These are phyloP conservation scores for Abrostola triplasia DNA, from an alignment of 2,888 invertebrate genomes.

Conservation along the genomic window DNA sequence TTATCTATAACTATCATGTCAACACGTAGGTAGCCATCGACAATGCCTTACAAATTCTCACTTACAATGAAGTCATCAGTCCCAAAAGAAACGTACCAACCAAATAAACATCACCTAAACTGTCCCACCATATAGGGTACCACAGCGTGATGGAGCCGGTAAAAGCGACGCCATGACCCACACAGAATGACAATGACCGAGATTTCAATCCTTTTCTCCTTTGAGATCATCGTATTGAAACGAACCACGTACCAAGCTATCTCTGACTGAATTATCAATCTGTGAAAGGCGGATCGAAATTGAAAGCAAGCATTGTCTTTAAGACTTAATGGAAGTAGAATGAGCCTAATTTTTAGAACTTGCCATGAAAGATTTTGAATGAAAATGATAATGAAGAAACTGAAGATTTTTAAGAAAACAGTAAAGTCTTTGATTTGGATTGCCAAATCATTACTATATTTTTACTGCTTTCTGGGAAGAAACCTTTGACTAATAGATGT, in stretches of 20 bases:
- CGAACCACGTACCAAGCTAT: constrained; percentile 41
- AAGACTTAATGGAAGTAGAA: neutral
- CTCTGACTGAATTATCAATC: constrained; percentile 40
- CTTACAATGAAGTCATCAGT: constrained; percentile 45
- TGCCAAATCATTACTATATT: too few species aligned
- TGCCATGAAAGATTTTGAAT: neutral
- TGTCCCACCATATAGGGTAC: constrained; percentile 46
- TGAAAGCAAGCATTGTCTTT: neutral
- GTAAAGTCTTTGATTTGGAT: too few species aligned
- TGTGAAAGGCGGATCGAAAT: constrained; percentile 41
- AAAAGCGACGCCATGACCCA: constrained; percentile 52
- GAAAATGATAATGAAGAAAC: neutral
- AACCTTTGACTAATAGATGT: too few species aligned
- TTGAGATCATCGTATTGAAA: constrained; percentile 65
- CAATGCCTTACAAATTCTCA: constrained; percentile 28
- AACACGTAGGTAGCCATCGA: constrained; percentile 3
- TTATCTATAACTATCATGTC: too few species aligned
- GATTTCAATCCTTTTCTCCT: constrained; percentile 62
- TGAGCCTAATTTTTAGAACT: neutral
- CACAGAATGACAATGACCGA: constrained; percentile 62
- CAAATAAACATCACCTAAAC: constrained; percentile 53
- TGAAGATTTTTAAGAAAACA: neutral
- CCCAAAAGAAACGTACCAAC: constrained; percentile 44
- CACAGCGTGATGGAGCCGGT: constrained; percentile 37
- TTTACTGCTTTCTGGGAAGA: too few species aligned